A percentile compares a stretch with the other conserved stretches of the same genome.
These are phyloP conservation scores for Catotricha subobsoleta DNA, from an alignment of 2,888 invertebrate species.

Conservation along the genomic window DNA sequence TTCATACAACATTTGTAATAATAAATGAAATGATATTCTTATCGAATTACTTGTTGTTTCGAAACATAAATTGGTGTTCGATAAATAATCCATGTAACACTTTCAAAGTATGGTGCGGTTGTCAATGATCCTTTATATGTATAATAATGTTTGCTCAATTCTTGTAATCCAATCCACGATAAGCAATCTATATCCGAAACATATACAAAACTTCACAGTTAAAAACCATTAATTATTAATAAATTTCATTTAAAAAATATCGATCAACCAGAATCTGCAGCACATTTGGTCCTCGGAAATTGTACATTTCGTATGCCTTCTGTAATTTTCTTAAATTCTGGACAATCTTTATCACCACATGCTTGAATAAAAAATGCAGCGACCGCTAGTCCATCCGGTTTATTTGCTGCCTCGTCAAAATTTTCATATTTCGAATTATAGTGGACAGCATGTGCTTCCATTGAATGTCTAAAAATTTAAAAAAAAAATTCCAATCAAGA, in stretches of 20 bases:
- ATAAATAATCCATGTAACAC: conserved; percentile 57
- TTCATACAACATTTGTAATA: conserved; percentile 4
- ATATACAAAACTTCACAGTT: conserved; percentile 8
- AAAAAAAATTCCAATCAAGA: neutral
- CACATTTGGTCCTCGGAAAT: conserved; percentile 25
- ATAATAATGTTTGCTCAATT: conserved; percentile 49
- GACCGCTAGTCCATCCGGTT: conserved; percentile 52
- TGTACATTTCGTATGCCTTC: conserved; percentile 32
- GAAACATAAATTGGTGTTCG: conserved; percentile 50
- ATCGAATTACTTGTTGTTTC: conserved; percentile 37
- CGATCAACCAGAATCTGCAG: conserved; percentile 26
- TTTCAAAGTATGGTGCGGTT: conserved; percentile 52
- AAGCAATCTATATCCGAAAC: conserved; percentile 36
- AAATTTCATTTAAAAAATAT: too few relatives aligned
- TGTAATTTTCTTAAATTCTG: conserved; percentile 38
- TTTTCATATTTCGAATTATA: conserved; percentile 50
- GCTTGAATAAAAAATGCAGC: conserved; percentile 48
- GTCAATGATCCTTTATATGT: conserved; percentile 56
- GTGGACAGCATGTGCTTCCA: conserved; percentile 65
- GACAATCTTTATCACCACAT: conserved; percentile 38
- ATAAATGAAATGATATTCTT: conserved; percentile 3
- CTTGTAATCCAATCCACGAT: conserved; percentile 48
- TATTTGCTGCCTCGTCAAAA: conserved; percentile 43
- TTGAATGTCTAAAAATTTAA: conserved; percentile 39
- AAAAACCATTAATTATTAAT: conserved; percentile 10